Evolutionary conservation across 2,797 vertebrate species (phyloP).

Genomic region (Brotula barbata): DNA sequence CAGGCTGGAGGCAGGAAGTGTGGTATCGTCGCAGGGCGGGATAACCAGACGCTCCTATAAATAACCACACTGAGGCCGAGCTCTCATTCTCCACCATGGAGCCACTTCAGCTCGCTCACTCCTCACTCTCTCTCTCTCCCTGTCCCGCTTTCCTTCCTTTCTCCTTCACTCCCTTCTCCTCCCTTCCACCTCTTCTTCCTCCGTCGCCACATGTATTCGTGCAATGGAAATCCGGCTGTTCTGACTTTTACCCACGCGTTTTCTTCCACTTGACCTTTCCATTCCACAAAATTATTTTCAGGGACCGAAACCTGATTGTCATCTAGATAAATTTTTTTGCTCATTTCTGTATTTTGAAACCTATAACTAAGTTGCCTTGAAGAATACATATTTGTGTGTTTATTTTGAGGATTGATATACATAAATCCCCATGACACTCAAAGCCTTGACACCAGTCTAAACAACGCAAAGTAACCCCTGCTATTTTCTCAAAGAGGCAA

Average conservation of each 20-base stretch:
- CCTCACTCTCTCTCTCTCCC: conserved; percentile 54
- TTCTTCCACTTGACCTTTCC: conserved; percentile 25
- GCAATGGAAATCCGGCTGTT: conserved; percentile 36
- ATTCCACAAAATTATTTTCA: background rate
- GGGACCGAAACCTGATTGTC: no score
- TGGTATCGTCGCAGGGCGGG: conserved; percentile 39
- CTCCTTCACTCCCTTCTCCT: conserved; percentile 21
- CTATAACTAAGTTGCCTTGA: background rate
- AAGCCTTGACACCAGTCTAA: conserved; percentile 41
- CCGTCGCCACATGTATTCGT: conserved; percentile 21
- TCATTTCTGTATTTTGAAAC: background rate
- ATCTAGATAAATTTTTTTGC: background rate
- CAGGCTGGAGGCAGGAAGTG: conserved; percentile 63
- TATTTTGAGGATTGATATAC: conserved; percentile 19
- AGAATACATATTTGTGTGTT: background rate
- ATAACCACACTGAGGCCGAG: conserved; percentile 32
- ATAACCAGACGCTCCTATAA: conserved; percentile 62
- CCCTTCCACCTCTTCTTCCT: conserved; percentile 52
- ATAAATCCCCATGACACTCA: conserved; percentile 34
- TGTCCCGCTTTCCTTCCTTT: conserved; percentile 46
- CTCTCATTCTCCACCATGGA: conserved; percentile 23
- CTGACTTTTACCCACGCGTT: conserved; percentile 27
- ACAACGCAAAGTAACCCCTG: conserved; percentile 47
- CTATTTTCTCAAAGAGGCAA: conserved; percentile 37
- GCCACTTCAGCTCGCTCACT: conserved; percentile 41